Base-by-base conservation (phyloP, 1,140 invertebrate species). In the Drosophila sucinea region DNA sequence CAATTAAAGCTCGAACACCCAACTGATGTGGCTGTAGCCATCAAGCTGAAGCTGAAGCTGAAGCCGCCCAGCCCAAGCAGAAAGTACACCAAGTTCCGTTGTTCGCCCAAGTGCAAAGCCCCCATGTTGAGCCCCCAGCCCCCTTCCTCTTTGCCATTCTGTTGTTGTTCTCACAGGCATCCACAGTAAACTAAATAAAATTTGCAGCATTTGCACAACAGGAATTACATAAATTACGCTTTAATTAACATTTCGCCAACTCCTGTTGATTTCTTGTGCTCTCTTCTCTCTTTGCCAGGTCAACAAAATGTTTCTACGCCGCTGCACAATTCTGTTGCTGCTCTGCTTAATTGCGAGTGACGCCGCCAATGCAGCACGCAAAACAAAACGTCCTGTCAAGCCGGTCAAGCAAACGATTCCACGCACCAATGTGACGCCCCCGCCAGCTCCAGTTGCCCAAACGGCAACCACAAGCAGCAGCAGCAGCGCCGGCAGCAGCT, bases 341-440 rank as follows among this genome's bases (percentile, higher is more conserved):
- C 77, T 91, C 75, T 90, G 87, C 63, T 73, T 91, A 77, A 84
- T 91, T 78, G 84, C 87, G 63, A 91, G 90, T 81, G 78, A 84
- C 70, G 90, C 83, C 56, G 90, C 79, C 61, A 83, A 75, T 60
- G 90, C 90, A 60, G 90, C 87, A 72, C 90, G 90, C 74, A 91
- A 91, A 81, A 91, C 86, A 61, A 91, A 91, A 79, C 90, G 90
- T 91, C 90, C 90, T 79, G 90, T 91, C 70, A 91, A 91, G 86
- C 90, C 90, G 70, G 90, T 89, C 73, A 91, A 91, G 77, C 83
- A 86, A 70, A 91, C 90, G 44, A 75, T 89, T 77, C 86, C 90
- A 70, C 90, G 90, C 73, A 91, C 70, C 66, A 91, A 91, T 79
- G 83, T 89, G 60, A 90, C 90, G 78, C 90, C 90, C 62, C 70